Evolutionary conservation across 2,797 vertebrate genomes (phyloP).

Genomic region (Muraenolepis orangiensis): DNA sequence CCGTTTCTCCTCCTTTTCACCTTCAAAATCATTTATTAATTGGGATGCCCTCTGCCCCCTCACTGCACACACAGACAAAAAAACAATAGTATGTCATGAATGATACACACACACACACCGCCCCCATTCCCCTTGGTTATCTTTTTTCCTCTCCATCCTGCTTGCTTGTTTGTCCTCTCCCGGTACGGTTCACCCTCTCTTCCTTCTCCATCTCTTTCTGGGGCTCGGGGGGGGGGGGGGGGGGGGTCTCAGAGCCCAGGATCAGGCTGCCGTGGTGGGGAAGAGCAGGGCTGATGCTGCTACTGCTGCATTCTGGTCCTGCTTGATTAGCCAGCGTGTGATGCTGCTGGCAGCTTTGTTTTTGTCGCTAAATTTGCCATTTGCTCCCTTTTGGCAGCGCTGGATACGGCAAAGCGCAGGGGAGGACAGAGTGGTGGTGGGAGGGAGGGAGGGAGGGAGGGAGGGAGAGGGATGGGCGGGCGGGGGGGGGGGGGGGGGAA

Average conservation of each 20-base stretch:
- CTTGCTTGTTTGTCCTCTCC: slow-evolving; percentile 3
- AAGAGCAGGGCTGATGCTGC: too few species aligned
- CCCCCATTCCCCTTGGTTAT: not conserved
- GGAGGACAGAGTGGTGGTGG: slow-evolving; percentile 40
- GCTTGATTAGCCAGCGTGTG: slow-evolving; percentile 70
- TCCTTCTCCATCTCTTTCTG: not conserved
- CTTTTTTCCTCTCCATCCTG: not conserved
- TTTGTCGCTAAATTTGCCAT: slow-evolving; percentile 68
- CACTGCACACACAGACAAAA: too few species aligned
- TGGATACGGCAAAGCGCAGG: slow-evolving; percentile 43
- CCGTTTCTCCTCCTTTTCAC: too few species aligned
- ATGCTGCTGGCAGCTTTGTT: slow-evolving; percentile 73
- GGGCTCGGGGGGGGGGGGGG: slow-evolving; percentile 11
- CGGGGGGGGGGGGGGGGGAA: slow-evolving; percentile 1
- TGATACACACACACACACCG: too few species aligned
- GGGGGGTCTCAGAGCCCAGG: too few species aligned
- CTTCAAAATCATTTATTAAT: too few species aligned
- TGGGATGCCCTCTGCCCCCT: too few species aligned
- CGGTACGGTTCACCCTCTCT: not conserved
- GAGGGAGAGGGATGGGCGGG: slow-evolving; percentile 30
- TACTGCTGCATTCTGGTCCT: slow-evolving; percentile 61
- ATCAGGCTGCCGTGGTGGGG: too few species aligned
- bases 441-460: slow-evolving; percentile 14
- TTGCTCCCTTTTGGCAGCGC: slow-evolving; percentile 54
- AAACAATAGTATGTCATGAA: too few species aligned